Percentiles rank a stretch among this genome's conserved stretches.
Evolutionary conservation across 37 sponge, comb jelly and placozoan genomes (phyloP).

Genomic region (Eunapius fragilis): DNA sequence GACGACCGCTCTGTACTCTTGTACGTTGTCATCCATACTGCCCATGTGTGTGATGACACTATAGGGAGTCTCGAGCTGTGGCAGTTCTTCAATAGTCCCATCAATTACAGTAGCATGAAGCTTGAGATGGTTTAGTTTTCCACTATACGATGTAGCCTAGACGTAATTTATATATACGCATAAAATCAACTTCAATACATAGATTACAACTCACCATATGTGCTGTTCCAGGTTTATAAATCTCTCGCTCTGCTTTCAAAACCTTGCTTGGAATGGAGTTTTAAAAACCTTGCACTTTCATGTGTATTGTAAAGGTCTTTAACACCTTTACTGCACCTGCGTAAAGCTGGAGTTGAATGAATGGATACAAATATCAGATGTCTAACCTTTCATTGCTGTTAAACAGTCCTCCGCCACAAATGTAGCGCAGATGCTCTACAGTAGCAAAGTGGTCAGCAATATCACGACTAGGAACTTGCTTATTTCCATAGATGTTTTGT

Average conservation of each 20-base stretch:
- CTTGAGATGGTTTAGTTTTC: neutral
- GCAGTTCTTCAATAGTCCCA: neutral
- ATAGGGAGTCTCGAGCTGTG: neutral
- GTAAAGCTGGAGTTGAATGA: neutral
- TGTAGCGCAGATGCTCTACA: conserved; percentile 15
- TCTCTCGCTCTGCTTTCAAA: neutral
- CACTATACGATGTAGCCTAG: neutral
- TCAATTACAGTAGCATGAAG: neutral
- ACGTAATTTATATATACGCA: neutral
- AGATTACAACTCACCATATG: neutral
- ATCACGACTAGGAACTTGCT: conserved; percentile 50
- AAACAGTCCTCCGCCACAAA: conserved; percentile 17
- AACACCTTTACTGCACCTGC: neutral
- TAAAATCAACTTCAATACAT: neutral
- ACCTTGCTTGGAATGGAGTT: neutral
- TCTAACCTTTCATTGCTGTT: neutral
- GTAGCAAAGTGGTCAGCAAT: conserved; percentile 25
- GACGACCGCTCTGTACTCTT: neutral
- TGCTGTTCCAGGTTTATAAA: neutral
- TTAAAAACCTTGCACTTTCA: neutral
- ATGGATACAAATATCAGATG: neutral
- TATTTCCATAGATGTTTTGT: conserved; percentile 43
- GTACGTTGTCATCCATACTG: neutral
- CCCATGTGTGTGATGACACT: neutral
- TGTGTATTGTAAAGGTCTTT: neutral